Percentiles rank a stretch among this genome's conserved stretches.
Evolutionary conservation across 2,888 invertebrate genomes (phyloP).

Genomic region (Pandemis cinnamomeana): DNA sequence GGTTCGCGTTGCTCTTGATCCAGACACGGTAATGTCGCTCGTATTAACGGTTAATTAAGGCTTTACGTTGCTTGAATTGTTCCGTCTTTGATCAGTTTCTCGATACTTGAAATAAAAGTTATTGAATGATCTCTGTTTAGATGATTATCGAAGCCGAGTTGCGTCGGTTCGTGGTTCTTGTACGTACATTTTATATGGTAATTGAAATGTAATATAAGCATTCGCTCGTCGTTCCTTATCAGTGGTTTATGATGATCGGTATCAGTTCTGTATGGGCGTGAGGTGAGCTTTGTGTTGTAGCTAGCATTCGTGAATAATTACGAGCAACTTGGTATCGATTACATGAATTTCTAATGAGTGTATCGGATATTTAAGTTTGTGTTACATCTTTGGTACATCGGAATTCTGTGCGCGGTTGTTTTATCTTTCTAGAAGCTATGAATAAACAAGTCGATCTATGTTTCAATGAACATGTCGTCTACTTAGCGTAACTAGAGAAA

Average conservation of each 20-base stretch:
- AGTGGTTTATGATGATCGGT: conserved; percentile 65
- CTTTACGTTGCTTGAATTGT: conserved; percentile 52
- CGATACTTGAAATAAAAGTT: conserved; percentile 72
- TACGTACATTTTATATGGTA: conserved; percentile 81
- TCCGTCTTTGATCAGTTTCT: conserved; percentile 56
- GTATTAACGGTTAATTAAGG: conserved; percentile 56
- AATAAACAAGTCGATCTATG: conserved; percentile 8
- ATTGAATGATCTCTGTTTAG: conserved; percentile 82
- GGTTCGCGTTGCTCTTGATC: conserved; percentile 62
- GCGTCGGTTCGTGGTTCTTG: conserved; percentile 70
- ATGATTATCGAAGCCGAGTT: conserved; percentile 81
- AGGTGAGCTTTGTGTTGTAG: conserved; percentile 55
- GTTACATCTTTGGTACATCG: conserved; percentile 35
- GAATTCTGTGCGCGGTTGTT: conserved; percentile 26
- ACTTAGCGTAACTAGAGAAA: not conserved
- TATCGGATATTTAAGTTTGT: conserved; percentile 54
- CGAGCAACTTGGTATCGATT: conserved; percentile 68
- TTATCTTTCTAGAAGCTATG: conserved; percentile 4
- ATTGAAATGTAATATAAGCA: conserved; percentile 82
- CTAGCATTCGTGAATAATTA: conserved; percentile 65
- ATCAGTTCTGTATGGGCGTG: conserved; percentile 53
- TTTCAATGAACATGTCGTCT: conserved; percentile 6
- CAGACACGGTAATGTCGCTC: conserved; percentile 58
- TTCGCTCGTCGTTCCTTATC: conserved; percentile 73
- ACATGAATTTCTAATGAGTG: conserved; percentile 70